Evolutionary conservation across 2,888 invertebrate species (phyloP), one percentile per base, ranked within the genome.

Genomic region (Xanthorhoe designata): DNA sequence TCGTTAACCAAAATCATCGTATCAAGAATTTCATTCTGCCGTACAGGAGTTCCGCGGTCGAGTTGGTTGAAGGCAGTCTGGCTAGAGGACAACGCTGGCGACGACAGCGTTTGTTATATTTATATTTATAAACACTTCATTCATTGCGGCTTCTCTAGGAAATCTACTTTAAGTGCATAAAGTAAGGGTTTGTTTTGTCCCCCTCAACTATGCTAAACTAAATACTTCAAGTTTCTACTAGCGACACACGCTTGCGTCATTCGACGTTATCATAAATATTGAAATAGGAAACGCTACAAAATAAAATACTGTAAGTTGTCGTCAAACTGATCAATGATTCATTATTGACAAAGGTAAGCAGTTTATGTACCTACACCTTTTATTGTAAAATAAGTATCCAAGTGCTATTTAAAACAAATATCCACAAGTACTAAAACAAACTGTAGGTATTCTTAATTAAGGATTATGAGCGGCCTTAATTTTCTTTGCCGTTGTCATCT

Each of bases 211-310:
- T 42, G 52, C 17, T 18, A 19, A 51, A 45, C 51, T 13, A 62
- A 62, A 62, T 63, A 63, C 47, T 49, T n/a, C 29, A 52, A 52
- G 9, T 53, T 63, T 19, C 63, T 52, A 52, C n/a, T 62, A 29
- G 9, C 32, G 7, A 52, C 29, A 56, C 50, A 9, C 29, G 13
- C 13, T 52, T 49, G 38, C 58, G 49, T 64, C 58, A 64, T 47
- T 58, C 35, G 35, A 58, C 64, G 58, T 57, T 47, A 47, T 64
- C 29, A 1, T 55, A 50, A 64, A 64, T 64, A 64, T 64, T 59
- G 32, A 59, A n/a, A 32, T 45, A 62, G 29, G 32, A 32, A 54
- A 35, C 38, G 58, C 32, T 59, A 54, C 55, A 63, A 54, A 57
- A 18, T 42, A 63, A 54, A 57, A 18, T 42, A 55, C 38, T 61